Conservation (phyloP, 2,797 vertebrate species). For the Brotula barbata region DNA sequence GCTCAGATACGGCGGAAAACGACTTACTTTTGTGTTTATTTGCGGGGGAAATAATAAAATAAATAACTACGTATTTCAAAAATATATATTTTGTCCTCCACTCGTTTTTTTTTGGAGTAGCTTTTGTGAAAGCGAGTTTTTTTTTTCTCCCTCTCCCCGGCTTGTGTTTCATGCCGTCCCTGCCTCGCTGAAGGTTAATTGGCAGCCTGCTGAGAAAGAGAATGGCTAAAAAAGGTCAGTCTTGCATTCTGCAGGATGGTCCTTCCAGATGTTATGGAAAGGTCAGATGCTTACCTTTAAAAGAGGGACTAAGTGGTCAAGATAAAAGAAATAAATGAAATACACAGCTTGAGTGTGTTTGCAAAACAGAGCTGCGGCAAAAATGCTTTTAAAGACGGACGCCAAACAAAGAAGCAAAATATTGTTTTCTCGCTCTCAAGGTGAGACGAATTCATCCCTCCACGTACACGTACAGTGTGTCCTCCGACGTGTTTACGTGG, state of each 20-base stretch:
- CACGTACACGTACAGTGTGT: neutral
- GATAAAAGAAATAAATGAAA: slow-evolving; percentile 40
- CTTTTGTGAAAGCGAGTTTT: slow-evolving; percentile 6
- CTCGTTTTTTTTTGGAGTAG: slow-evolving; percentile 7
- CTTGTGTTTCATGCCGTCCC: slow-evolving; percentile 5
- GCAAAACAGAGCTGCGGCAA: slow-evolving; percentile 11
- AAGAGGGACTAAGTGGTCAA: slow-evolving; percentile 40
- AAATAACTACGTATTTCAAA: slow-evolving; percentile 2
- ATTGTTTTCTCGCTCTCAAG: slow-evolving; percentile 2
- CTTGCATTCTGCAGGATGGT: slow-evolving; percentile 54
- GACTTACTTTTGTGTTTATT: too few species aligned
- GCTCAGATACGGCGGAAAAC: too few species aligned
- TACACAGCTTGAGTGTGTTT: slow-evolving; percentile 29
- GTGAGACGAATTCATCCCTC: too few species aligned
- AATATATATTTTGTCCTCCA: neutral
- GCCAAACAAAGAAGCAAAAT: neutral
- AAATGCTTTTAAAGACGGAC: neutral
- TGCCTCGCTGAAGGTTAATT: slow-evolving; percentile 56
- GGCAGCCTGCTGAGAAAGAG: slow-evolving; percentile 58
- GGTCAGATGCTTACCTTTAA: slow-evolving; percentile 52
- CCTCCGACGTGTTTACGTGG: too few species aligned
- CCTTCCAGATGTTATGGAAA: slow-evolving; percentile 53
- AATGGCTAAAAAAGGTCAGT: slow-evolving; percentile 68
- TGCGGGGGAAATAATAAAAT: neutral
- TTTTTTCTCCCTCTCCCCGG: neutral